Base-by-base conservation (phyloP, 2,888 invertebrate species). In the Cheilosia scutellata region DNA sequence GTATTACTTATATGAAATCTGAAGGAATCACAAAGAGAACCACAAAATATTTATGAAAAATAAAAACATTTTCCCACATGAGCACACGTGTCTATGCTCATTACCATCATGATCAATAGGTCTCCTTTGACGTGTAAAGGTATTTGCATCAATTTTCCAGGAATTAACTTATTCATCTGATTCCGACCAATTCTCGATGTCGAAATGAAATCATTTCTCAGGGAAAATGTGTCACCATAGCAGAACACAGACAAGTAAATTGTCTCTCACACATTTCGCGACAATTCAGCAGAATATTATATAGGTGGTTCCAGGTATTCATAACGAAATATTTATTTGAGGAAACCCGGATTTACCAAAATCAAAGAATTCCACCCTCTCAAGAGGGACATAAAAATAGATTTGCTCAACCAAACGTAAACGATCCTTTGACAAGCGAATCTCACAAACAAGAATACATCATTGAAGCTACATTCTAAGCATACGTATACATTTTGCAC, bases 351-450 rank as follows among this genome's bases (percentile, higher is more conserved):
- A 27, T 40, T 29, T 7, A 27, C 20, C 25, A n/a, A 53, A 40
- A 29, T 75, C 75, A 57, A 66, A 40, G 49, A 5, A 58, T 20
- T 65, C 20, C 57, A 31, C 11, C 13, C 37, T 4, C 13, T 11
- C 16, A 47, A 29, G 2, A n/a, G n/a, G 1, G 20, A 16, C 29
- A 62, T 37, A 27, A 53, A 55, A 62, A 62, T 44, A 68, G 51
- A 62, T 62, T 44, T 55, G 16, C 20, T 44, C 60, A 77, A 27
- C 51, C 51, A 51, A 58, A 66, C 42, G 51, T n/a, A 76, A 60
- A 33, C n/a, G 37, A 70, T 70, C 33, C 27, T 62, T 62, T 55
- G 37, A 62, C 53, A 68, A 42, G n/a, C 29, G 29, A 47, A 60
- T 62, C 58, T 27, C 42, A 51, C 37, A 51, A 60, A 60, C n/a